Evolutionary conservation across 2,113 vertebrate genomes (phyloP), one percentile per base, ranked within the genome.

Genomic region (Cygnus buccinator): DNA sequence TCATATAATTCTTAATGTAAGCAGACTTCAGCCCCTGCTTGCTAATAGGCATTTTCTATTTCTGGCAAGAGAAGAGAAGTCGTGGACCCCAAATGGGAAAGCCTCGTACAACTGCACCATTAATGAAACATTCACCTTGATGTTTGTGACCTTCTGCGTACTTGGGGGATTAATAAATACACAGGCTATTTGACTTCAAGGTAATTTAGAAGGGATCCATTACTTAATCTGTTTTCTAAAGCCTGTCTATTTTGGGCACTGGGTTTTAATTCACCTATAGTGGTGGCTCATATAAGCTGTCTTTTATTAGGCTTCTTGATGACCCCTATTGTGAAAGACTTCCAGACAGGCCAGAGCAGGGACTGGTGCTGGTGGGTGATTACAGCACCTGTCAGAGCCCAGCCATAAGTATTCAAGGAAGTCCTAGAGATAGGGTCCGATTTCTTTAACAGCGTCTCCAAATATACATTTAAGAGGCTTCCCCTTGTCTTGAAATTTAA

Each of bases 341-440:
- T 94, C 89, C 75, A 91, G 84, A 80, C 77, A 91, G 77, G 46
- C 71, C 59, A 63, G 71, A 52, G 76, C 55, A 70, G 74, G 67
- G 71, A 87, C 48, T 84, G 89, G 75, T 90, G 54, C 82, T 94
- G 71, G 67, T 43, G 71, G 87, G 57, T 93, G 85, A 68, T 86
- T 94, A 84, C 74, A 87, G 37, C 94, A 94, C 93, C 89, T 97
- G 96, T 95, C 17, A 16, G 63, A 79, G 22, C 73, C 85, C 76
- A 82, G 85, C 31, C 76, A 0, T 63, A 95, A 89, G 85, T 67
- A 95, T 96, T 96, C 63, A 87, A 94, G 96, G 90, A 94, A 96
- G 89, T 92, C 74, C 50, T 80, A 67, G 62, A 91, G 65, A 84
- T 16, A 89, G 95, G 91, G 50, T 97, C 86, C 11, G 0, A 85